Evolutionary conservation across 2,888 invertebrate genomes (phyloP), one percentile per base, ranked within the genome.

Genomic region (Trichopoda pennipes): DNA sequence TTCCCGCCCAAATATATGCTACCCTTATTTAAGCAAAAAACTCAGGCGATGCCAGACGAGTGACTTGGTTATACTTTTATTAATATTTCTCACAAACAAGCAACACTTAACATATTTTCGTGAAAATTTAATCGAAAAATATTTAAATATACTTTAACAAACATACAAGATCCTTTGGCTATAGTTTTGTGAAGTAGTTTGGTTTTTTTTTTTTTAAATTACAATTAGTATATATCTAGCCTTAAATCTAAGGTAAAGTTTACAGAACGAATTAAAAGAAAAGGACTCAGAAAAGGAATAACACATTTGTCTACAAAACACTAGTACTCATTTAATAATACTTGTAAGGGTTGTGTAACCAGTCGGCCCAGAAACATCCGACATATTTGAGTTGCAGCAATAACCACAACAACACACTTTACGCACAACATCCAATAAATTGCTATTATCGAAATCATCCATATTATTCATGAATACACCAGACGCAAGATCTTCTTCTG

Each of bases 401-500:
- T 76, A 63, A 17, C 82, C 81, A 88, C 94, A 94, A 86, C 93
- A 94, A 81, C 94, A 92, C 32, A 93, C 92, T 87, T 93, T 93
- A 87, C 93, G 94, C 90, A 94, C 92, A 32, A 94, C 89, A 66
- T 93, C 93, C 84, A 93, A 92, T 3, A 94, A 90, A 92, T 44
- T 93, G 90, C 66, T 86, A 93, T 81, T 87, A 16, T 89, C 89
- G 55, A 88, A 88, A 80, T 91, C 90, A 85, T 91, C 90, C 72
- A 88, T 85, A 84, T 89, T 93, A 4, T 92, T 93, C 87, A 94
- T 92, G 85, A 94, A 95, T 7, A 95, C 90, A 0, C 95, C 95
- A 7, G 94, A 94, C 0, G 93, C 93, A 0, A 95, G 92, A 83
- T 94, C 94, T 60, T 90, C 90, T 10, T 93, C 93, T 49, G 91